A percentile compares a stretch with the other conserved stretches of the same genome.
These are phyloP conservation scores for Leptonema lineaticorne DNA, from an alignment of 1,140 invertebrate genomes.

Conservation along the genomic window DNA sequence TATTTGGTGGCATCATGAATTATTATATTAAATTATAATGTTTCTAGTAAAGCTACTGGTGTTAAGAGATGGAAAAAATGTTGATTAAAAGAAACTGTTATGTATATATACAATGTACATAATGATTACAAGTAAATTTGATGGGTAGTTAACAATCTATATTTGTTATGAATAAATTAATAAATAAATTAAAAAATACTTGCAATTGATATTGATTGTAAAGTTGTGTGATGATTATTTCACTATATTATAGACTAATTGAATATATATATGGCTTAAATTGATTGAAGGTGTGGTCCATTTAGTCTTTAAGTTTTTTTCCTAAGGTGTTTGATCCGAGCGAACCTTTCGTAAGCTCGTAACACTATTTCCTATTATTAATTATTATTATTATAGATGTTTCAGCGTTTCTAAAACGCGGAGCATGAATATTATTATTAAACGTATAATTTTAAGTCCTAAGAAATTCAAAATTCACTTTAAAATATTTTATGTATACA, in stretches of 20 bases:
- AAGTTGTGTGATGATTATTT: no score
- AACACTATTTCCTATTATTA: background rate
- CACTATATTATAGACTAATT: no score
- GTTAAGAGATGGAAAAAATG: no score
- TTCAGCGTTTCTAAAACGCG: background rate
- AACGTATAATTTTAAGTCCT: background rate
- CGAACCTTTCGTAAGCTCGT: background rate
- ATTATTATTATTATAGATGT: background rate
- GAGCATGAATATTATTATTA: background rate
- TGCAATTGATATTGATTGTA: background rate
- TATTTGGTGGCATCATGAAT: no score
- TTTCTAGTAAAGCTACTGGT: no score
- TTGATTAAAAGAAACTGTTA: no score
- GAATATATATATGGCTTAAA: conserved; percentile 4
- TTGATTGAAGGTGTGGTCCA: conserved; percentile 12
- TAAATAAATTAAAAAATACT: background rate
- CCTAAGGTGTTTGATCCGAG: background rate
- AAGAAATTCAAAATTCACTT: background rate
- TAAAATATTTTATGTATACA: no score
- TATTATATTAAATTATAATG: no score
- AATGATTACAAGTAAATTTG: no score
- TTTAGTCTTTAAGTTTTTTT: conserved; percentile 4
- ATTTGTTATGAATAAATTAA: background rate
- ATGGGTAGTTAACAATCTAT: background rate
- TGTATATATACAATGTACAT: no score